Evolutionary conservation across 2,888 invertebrate species (phyloP), one percentile per base, ranked within the genome.

Genomic region (Melanotus villosus): DNA sequence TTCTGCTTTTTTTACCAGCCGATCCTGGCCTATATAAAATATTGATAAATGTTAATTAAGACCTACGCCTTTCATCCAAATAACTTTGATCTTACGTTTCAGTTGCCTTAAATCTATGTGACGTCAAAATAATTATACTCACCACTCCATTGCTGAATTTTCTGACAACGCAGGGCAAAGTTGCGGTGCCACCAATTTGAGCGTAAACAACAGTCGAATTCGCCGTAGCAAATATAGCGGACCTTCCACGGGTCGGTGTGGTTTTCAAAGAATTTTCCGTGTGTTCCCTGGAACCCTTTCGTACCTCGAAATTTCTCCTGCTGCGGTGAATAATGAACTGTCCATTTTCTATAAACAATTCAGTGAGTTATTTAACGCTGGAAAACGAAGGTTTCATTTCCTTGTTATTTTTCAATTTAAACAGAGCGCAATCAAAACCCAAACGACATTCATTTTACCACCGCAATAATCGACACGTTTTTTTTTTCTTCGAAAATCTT

Each of bases 121-220:
- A n/a, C n/a, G n/a, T n/a, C n/a, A n/a, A n/a, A n/a, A n/a, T n/a
- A n/a, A n/a, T n/a, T n/a, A n/a, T 34, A 80, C 84, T 84, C 75
- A 85, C 85, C 75, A 84, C 84, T 65, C 84, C 85, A 58, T 80
- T 84, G 58, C 81, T 84, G 64, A 83, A 81, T 75, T 84, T 84
- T 62, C 81, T 76, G 41, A 85, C 83, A 52, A 82, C 80, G 72
- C 85, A 85, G 2, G 85, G 85, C 41, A 85, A 76, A 16, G 83
- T 79, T 10, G 85, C 85, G 43, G 85, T 85, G 65, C 84, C 84
- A 54, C 83, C 84, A 67, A 82, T 82, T 79, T 85, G 85, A 57
- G 85, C 84, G 59, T 81, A 81, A 26, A 85, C 79, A 23, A 83
- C 80, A 1, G 85, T 85, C 10, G 81, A 82, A 72, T 85, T 85